These are phyloP conservation scores for Eupithecia subumbrata DNA, from an alignment of 2,888 invertebrate species.

Conservation along the genomic window DNA sequence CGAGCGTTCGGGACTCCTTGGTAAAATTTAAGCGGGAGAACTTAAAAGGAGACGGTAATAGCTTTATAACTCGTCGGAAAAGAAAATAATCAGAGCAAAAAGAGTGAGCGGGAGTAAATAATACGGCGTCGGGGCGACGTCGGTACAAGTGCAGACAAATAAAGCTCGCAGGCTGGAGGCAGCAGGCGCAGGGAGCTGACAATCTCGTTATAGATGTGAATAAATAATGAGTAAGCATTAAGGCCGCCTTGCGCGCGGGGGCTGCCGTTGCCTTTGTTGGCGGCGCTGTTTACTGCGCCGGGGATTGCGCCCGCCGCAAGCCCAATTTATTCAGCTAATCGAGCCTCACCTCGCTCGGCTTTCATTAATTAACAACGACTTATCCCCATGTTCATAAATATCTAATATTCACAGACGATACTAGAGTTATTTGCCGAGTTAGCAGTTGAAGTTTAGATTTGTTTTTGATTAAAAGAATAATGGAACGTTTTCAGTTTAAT, in stretches of 20 bases:
- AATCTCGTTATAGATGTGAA: constrained; percentile 82
- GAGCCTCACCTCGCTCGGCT: constrained; percentile 72
- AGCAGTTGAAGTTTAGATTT: neutral
- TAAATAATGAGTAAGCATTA: constrained; percentile 82
- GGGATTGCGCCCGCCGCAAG: constrained; percentile 74
- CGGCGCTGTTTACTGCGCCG: constrained; percentile 73
- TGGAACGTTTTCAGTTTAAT: neutral
- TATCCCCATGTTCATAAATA: constrained; percentile 60
- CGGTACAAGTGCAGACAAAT: constrained; percentile 60
- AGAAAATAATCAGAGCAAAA: constrained; percentile 69
- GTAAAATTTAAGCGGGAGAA: constrained; percentile 48
- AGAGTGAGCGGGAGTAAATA: constrained; percentile 65
- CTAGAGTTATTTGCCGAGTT: neutral
- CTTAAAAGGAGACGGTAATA: constrained; percentile 65
- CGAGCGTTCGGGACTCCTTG: constrained; percentile 36
- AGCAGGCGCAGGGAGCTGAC: constrained; percentile 68
- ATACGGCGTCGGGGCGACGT: constrained; percentile 50
- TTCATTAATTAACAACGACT: constrained; percentile 79
- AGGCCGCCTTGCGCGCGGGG: constrained; percentile 66
- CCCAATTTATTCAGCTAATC: constrained; percentile 81
- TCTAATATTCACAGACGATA: constrained; percentile 54
- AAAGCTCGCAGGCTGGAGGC: constrained; percentile 61
- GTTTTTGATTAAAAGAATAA: neutral
- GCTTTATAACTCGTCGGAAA: constrained; percentile 66
- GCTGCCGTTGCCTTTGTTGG: constrained; percentile 75